These are phyloP conservation scores for Rhabdomys pumilio DNA, from an alignment of 2,797 vertebrate genomes.

Conservation along the genomic window DNA sequence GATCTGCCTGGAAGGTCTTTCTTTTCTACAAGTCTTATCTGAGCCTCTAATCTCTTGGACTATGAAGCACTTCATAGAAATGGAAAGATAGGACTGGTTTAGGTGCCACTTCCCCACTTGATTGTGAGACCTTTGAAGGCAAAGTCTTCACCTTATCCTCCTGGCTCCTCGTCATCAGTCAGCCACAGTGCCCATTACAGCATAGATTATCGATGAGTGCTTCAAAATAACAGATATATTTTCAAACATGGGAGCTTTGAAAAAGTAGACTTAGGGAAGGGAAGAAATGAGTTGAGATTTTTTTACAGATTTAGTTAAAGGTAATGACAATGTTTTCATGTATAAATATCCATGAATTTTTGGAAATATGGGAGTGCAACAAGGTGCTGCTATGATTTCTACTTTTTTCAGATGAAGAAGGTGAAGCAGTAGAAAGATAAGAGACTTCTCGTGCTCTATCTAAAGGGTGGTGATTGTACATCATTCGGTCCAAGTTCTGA, in stretches of 20 bases:
- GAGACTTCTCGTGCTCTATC: not conserved
- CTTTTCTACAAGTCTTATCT: not conserved
- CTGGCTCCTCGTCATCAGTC: not conserved
- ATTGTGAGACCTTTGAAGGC: not conserved
- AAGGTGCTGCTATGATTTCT: not conserved
- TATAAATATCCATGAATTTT: constrained; percentile 14
- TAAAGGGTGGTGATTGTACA: not conserved
- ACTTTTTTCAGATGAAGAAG: not conserved
- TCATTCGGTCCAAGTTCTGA: not conserved
- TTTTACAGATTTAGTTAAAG: constrained; percentile 52
- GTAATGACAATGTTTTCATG: constrained; percentile 2
- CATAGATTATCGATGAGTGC: not conserved
- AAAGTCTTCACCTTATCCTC: constrained; percentile 21
- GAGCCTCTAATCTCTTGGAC: not conserved
- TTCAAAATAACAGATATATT: not conserved
- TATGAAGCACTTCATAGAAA: not conserved
- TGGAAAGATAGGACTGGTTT: not conserved
- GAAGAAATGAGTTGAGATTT: not conserved
- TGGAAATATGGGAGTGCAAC: constrained; percentile 20
- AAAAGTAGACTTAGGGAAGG: not conserved
- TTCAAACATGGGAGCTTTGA: constrained; percentile 1
- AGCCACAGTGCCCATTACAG: not conserved
- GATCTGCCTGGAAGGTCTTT: not conserved
- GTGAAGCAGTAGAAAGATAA: not conserved
- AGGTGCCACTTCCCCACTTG: not conserved